Base-by-base conservation (phyloP, 1,140 invertebrate genomes). In the Drosophila yakuba region DNA sequence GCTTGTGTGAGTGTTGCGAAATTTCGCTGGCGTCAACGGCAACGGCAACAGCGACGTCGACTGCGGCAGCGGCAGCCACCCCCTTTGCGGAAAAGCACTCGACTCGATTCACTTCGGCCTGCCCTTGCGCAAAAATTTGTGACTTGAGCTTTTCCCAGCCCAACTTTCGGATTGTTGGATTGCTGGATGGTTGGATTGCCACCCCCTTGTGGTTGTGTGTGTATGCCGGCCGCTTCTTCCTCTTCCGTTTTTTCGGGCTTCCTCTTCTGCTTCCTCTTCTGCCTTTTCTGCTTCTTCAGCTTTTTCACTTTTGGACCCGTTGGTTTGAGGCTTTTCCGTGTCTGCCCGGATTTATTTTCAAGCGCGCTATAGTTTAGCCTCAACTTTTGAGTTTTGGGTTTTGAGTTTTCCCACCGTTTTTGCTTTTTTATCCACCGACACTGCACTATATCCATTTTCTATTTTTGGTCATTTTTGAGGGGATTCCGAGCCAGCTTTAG, bases 41-140 rank as follows among this genome's bases (percentile, higher is more conserved):
- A 38, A 11, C 64, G 6, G 51, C 14, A 25, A 36, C 48, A 41
- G 41, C 12, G 17, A 32, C 50, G 15, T 38, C 23, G 23, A 38
- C 32, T 23, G 44, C 61, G 14, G 45, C 38, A 56, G 44, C 61
- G 14, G 45, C 38, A 56, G 59, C 47, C 55, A 73, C 62, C 79
- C 80, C 76, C 72, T 28, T 43, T 57, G 28, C 47, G 43, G 28
- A 67, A 60, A 79, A 79, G 63, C 66, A 82, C 79, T 82, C 77
- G 81, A 77, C 67, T 56, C 64, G 45, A 41, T 44, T 60, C 43
- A 47, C 52, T 43, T 69, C 51, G 66, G 79, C 83, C 83, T 84
- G 84, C 80, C 84, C 84, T 89, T 89, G 80, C 84, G 84, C 84
- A 89, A 89, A 89, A 89, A 74, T 78, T 89, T 80, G 80, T 63